Percentiles rank a stretch among this genome's conserved stretches.
These are phyloP conservation scores for Psammodynastes pulverulentus DNA, from an alignment of 2,113 vertebrate genomes.

Conservation along the genomic window DNA sequence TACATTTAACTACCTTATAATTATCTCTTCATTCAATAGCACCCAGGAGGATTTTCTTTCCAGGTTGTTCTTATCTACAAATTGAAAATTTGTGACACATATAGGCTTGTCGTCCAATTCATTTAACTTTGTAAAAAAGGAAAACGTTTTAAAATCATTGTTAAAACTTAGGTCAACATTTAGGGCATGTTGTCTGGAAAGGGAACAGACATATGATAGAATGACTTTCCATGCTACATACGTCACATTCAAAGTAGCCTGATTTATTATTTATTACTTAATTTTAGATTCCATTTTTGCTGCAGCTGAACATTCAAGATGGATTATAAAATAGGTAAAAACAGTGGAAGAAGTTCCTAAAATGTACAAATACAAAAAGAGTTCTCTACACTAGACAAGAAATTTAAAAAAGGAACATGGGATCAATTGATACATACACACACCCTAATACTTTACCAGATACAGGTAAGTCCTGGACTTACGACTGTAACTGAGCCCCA, in stretches of 20 bases:
- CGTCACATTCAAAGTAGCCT: background rate
- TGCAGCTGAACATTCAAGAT: background rate
- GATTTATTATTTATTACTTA: background rate
- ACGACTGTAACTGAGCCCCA: too few species aligned
- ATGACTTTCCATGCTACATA: background rate
- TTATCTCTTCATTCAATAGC: slow-evolving; percentile 52
- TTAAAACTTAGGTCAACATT: background rate
- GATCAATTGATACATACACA: background rate
- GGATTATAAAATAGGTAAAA: background rate
- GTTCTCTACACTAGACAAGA: background rate
- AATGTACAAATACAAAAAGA: background rate
- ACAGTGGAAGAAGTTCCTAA: background rate
- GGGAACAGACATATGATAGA: background rate
- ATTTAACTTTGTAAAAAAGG: slow-evolving; percentile 24
- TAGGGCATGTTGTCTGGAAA: background rate
- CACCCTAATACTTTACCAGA: background rate
- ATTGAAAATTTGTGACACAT: slow-evolving; percentile 38
- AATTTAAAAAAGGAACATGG: background rate
- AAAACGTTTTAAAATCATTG: slow-evolving; percentile 17
- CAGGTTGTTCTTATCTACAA: slow-evolving; percentile 41
- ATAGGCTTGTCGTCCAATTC: slow-evolving; percentile 21
- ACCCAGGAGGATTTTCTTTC: background rate
- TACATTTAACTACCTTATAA: slow-evolving; percentile 47
- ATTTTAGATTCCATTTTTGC: background rate
- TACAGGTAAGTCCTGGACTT: too few species aligned